phyloP scores from a whole-genome alignment of 2,113 vertebrate species.

The Danionella cerebrum region DNA sequence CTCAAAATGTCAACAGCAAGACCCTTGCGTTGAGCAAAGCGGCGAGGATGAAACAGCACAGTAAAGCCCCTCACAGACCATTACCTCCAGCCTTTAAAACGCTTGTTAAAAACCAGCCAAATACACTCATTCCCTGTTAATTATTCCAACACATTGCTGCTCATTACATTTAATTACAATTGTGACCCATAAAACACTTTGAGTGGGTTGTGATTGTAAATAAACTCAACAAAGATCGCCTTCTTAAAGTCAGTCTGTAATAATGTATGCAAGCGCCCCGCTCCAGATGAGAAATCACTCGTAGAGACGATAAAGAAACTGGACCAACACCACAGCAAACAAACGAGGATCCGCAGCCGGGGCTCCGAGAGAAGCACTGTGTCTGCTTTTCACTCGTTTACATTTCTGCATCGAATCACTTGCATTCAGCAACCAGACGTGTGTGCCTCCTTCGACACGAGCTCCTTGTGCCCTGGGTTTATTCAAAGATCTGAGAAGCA shows the following conservation, averaged over 20 bases:
- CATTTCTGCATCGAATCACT: too few species aligned
- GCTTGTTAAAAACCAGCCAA: background rate
- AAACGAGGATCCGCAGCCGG: too few species aligned
- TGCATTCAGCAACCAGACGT: background rate
- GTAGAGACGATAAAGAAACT: too few species aligned
- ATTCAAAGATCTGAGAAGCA: constrained; percentile 37
- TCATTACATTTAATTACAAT: background rate
- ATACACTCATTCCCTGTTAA: constrained; percentile 12
- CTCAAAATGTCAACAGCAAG: background rate
- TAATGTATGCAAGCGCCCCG: too few species aligned
- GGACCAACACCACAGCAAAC: too few species aligned
- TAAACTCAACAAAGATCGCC: too few species aligned
- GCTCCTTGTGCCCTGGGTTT: constrained; percentile 6
- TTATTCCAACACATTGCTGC: constrained; percentile 14
- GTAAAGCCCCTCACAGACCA: constrained; percentile 2
- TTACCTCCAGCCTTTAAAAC: constrained; percentile 26
- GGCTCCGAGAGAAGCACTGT: too few species aligned
- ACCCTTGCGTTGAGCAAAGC: background rate
- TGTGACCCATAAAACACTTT: background rate
- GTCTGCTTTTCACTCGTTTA: too few species aligned
- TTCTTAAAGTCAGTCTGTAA: too few species aligned
- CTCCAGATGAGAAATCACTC: too few species aligned
- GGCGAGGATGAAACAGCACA: constrained; percentile 14
- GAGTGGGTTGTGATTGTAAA: background rate
- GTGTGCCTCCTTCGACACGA: background rate